These are phyloP conservation scores for Petrolisthes manimaculis DNA, from an alignment of 2,888 invertebrate species.

Conservation along the genomic window DNA sequence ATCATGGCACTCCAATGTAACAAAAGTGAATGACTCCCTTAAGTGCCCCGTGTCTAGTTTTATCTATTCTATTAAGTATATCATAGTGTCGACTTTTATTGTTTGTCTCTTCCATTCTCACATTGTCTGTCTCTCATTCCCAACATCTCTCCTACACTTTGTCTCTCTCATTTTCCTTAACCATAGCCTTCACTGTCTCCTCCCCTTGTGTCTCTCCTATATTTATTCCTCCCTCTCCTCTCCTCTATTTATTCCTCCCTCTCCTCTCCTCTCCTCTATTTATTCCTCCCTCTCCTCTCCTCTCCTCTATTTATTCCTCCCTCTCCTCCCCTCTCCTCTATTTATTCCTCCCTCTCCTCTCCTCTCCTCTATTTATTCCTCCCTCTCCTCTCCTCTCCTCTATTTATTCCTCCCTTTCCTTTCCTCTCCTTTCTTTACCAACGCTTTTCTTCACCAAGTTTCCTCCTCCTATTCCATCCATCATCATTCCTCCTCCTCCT, in stretches of 20 bases:
- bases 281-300: not conserved
- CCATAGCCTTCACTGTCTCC: not conserved
- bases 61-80: too few relatives aligned
- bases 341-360: not conserved
- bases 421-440: too few relatives aligned
- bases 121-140: not conserved
- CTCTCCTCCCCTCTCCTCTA: too few relatives aligned
- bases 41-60: too few relatives aligned
- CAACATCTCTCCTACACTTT: not conserved
- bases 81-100: too few relatives aligned
- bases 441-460: too few relatives aligned
- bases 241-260: not conserved
- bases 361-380: not conserved
- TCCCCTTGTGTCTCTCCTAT: not conserved
- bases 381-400: not conserved
- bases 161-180: not conserved
- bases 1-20: too few relatives aligned
- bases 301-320: not conserved
- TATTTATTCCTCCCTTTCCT: too few relatives aligned
- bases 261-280: not conserved
- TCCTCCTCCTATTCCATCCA: too few relatives aligned
- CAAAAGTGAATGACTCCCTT: too few relatives aligned
- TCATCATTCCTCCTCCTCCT: too few relatives aligned
- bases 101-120: not conserved
- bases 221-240: not conserved